Conservation (phyloP, 2,797 vertebrate genomes). For the Myotis pilosus region DNA sequence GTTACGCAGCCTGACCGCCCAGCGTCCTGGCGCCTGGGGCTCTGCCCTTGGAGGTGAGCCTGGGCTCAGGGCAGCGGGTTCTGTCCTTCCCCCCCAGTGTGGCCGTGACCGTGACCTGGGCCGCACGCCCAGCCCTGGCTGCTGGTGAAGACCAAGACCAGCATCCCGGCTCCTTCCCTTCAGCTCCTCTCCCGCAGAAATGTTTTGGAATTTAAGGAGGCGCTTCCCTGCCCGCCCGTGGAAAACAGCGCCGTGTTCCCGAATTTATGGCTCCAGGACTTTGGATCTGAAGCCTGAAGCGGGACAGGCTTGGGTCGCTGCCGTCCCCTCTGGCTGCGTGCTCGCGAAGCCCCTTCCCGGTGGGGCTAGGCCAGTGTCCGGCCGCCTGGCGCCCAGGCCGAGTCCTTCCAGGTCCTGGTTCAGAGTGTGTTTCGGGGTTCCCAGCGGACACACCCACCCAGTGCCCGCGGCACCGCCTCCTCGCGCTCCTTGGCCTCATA, state of each 20-base stretch:
- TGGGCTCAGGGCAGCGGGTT: no score
- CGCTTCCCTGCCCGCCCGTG: neutral
- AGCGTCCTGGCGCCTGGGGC: neutral
- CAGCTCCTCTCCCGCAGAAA: neutral
- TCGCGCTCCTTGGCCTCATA: neutral
- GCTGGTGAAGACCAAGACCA: neutral
- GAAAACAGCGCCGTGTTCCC: neutral
- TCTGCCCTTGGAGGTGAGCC: no score
- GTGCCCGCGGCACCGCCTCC: neutral
- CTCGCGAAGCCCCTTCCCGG: neutral
- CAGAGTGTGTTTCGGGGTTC: neutral
- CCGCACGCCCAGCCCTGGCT: neutral
- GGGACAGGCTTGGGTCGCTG: neutral
- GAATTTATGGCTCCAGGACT: neutral
- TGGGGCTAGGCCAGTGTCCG: neutral
- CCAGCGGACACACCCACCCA: neutral
- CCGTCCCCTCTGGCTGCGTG: no score
- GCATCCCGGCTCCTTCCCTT: neutral
- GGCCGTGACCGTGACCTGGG: neutral
- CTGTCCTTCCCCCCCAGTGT: neutral
- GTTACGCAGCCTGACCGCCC: neutral
- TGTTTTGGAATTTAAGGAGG: neutral
- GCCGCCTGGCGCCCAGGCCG: neutral
- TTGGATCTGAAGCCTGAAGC: neutral
- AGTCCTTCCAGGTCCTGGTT: slow-evolving; percentile 2